Evolutionary conservation across 2,888 invertebrate species (phyloP).

Genomic region (Ophion obscuratus): DNA sequence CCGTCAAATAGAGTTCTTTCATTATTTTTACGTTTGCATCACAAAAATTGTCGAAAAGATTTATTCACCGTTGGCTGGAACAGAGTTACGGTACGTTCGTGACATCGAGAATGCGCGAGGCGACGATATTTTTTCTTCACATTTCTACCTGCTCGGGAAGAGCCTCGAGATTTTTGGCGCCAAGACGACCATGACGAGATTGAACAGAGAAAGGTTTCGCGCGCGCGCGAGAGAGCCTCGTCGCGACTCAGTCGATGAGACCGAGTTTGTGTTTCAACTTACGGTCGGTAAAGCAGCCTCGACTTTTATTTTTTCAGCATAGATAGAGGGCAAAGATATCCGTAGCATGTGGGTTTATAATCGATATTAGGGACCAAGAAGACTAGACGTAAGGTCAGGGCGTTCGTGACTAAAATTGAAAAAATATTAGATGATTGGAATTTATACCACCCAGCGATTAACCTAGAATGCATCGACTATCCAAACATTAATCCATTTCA

Average conservation of each 20-base stretch:
- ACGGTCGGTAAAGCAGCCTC: background rate
- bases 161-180: slow-evolving; percentile 30
- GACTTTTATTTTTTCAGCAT: background rate
- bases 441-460: too few species aligned
- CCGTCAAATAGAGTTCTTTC: slow-evolving; percentile 79
- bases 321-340: too few species aligned
- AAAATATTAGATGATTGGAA: too few species aligned
- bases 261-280: too few species aligned
- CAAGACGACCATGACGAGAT: slow-evolving; percentile 15
- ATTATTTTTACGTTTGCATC: slow-evolving; percentile 63
- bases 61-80: background rate
- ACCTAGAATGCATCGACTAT: too few species aligned
- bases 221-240: background rate
- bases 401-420: too few species aligned
- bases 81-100: background rate
- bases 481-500: too few species aligned
- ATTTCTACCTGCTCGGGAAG: slow-evolving; percentile 4
- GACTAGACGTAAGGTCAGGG: too few species aligned
- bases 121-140: background rate
- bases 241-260: too few species aligned
- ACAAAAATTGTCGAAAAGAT: background rate
- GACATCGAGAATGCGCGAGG: background rate
- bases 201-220: slow-evolving; percentile 10
- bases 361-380: background rate
- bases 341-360: background rate